Conservation (phyloP, 2,797 vertebrate species). For the Sebastes miniatus region DNA sequence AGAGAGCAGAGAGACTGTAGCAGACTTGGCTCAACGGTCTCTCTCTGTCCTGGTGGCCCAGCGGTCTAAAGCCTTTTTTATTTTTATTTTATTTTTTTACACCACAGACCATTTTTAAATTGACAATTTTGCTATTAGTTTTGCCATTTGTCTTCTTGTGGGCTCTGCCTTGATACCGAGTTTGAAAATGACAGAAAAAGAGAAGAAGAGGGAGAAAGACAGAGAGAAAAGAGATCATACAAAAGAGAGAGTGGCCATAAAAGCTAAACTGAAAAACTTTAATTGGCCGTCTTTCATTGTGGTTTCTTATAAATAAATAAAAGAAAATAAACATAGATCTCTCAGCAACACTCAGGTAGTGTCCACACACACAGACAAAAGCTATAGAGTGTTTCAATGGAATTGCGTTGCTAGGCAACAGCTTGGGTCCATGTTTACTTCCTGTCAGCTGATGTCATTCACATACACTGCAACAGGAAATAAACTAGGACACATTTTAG, state of each 20-base stretch:
- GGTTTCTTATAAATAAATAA: neutral
- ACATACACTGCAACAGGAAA: too few relatives aligned
- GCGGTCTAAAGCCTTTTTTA: neutral
- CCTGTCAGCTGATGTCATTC: too few relatives aligned
- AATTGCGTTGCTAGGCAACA: too few relatives aligned
- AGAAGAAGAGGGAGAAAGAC: neutral
- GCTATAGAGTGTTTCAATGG: neutral
- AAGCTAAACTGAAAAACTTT: neutral
- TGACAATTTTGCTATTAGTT: neutral
- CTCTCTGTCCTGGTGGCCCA: neutral
- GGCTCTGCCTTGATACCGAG: neutral
- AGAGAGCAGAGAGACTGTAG: conserved; percentile 1
- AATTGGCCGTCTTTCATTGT: neutral
- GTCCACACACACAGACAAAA: neutral
- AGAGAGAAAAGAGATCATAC: neutral
- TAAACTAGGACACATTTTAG: too few relatives aligned
- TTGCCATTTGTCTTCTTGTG: neutral
- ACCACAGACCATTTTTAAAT: neutral
- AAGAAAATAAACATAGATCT: neutral
- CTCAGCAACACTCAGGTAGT: neutral
- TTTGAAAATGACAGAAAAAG: neutral
- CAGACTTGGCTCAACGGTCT: conserved; percentile 4
- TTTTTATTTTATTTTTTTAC: neutral
- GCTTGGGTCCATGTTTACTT: too few relatives aligned
- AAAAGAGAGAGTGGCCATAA: neutral